Conservation (phyloP, 2,888 invertebrate genomes). For the Colostygia pectinataria region DNA sequence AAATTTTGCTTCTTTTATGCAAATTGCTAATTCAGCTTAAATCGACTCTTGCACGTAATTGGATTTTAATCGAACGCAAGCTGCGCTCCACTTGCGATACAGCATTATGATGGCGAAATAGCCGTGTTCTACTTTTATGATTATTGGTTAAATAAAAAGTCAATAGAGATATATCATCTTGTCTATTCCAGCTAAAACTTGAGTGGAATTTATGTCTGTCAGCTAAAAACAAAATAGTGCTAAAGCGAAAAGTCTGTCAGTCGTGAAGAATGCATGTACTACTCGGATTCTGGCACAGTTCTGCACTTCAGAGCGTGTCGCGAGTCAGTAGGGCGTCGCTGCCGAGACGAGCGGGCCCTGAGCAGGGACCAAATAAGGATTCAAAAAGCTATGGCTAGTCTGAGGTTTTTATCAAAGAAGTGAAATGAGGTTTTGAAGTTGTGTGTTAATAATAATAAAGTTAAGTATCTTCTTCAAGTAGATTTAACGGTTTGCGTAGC, state of each 20-base stretch:
- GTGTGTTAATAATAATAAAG: too few relatives aligned
- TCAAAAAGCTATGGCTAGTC: too few relatives aligned
- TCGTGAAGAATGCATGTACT: slow-evolving; percentile 58
- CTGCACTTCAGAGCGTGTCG: slow-evolving; percentile 45
- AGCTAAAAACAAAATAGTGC: slow-evolving; percentile 27
- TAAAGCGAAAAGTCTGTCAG: slow-evolving; percentile 46
- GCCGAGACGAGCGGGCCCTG: slow-evolving; percentile 18
- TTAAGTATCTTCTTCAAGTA: too few relatives aligned
- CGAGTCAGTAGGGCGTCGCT: slow-evolving; percentile 34
- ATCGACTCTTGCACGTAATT: slow-evolving; percentile 38
- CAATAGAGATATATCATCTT: not conserved
- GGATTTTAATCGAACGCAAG: slow-evolving; percentile 37
- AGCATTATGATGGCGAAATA: slow-evolving; percentile 28
- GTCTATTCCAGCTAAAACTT: slow-evolving; percentile 8
- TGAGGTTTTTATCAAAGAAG: too few relatives aligned
- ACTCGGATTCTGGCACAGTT: slow-evolving; percentile 50
- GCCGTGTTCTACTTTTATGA: slow-evolving; percentile 20
- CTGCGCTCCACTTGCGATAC: slow-evolving; percentile 27
- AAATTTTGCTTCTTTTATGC: slow-evolving; percentile 36
- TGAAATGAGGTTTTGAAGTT: too few relatives aligned
- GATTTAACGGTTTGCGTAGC: too few relatives aligned
- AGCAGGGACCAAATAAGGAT: slow-evolving; percentile 18
- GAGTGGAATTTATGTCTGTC: slow-evolving; percentile 10
- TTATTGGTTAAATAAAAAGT: slow-evolving; percentile 17
- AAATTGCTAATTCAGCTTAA: slow-evolving; percentile 40